Conservation (phyloP, 2,797 vertebrate genomes). For the Pyrrhura leucotis region DNA sequence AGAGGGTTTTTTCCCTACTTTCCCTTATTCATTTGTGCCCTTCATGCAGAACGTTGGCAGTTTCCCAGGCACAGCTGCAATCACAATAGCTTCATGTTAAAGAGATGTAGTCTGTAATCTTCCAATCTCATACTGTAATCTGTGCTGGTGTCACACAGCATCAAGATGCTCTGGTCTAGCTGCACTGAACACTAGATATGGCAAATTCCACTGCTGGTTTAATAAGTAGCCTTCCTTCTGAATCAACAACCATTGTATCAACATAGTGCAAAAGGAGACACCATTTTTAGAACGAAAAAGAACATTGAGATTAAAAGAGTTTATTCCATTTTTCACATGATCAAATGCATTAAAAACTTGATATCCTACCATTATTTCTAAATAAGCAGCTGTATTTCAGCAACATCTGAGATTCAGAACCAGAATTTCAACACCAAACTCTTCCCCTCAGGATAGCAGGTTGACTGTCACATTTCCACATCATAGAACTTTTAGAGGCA, state of each 20-base stretch:
- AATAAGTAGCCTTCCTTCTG: background rate
- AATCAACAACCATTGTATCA: background rate
- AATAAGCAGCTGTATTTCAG: background rate
- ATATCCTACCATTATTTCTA: background rate
- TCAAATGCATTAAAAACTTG: background rate
- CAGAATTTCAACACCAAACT: background rate
- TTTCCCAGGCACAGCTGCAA: background rate
- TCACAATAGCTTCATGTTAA: background rate
- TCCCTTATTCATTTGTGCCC: background rate
- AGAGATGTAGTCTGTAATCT: background rate
- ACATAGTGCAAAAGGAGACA: background rate
- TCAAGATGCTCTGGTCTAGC: background rate
- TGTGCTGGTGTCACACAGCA: background rate
- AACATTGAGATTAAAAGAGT: background rate
- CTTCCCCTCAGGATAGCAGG: background rate
- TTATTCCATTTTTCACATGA: background rate
- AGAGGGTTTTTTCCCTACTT: background rate
- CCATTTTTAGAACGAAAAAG: background rate
- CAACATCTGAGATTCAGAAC: background rate
- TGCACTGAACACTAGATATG: background rate
- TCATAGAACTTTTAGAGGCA: background rate
- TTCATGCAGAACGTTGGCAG: background rate
- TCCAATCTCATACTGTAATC: background rate
- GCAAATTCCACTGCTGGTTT: background rate
- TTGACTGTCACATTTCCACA: background rate